A percentile compares a stretch with the other conserved stretches of the same genome.
Evolutionary conservation across 2,797 vertebrate genomes (phyloP).

Genomic region (Rallus crepitans): DNA sequence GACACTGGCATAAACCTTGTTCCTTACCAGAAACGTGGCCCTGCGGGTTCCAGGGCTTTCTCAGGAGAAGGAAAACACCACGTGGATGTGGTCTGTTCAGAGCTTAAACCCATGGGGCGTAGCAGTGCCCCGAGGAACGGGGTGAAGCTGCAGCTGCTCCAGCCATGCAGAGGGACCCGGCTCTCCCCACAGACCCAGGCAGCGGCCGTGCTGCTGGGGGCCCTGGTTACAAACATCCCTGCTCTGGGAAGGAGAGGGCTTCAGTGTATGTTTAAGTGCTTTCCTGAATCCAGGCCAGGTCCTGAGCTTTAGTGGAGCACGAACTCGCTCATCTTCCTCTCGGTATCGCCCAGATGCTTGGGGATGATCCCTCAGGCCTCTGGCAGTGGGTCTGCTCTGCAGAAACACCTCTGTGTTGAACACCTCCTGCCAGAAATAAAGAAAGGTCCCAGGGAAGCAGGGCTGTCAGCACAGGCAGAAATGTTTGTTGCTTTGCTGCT

Average conservation of each 20-base stretch:
- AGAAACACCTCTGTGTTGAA: background rate
- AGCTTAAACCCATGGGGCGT: fast-evolving
- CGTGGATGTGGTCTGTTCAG: background rate
- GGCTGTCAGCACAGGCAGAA: background rate
- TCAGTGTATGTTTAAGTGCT: background rate
- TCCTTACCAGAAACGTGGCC: background rate
- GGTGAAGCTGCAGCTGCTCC: background rate
- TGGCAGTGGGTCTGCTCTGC: background rate
- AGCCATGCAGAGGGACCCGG: background rate
- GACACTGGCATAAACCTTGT: background rate
- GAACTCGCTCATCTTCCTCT: background rate
- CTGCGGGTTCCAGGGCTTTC: background rate
- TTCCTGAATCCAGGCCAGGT: conserved; percentile 11
- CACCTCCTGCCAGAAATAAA: background rate
- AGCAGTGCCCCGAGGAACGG: background rate
- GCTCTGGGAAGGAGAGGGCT: background rate
- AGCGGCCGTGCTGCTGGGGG: fast-evolving
- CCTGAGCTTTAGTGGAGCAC: background rate
- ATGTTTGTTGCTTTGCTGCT: background rate
- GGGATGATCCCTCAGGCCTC: background rate
- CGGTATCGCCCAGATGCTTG: background rate
- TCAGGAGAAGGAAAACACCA: background rate
- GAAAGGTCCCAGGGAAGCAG: background rate
- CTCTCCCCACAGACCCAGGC: background rate
- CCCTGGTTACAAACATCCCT: background rate